A percentile compares a stretch with the other conserved stretches of the same genome.
phyloP scores from a whole-genome alignment of 2,888 invertebrate genomes.

The Timandra comae region DNA sequence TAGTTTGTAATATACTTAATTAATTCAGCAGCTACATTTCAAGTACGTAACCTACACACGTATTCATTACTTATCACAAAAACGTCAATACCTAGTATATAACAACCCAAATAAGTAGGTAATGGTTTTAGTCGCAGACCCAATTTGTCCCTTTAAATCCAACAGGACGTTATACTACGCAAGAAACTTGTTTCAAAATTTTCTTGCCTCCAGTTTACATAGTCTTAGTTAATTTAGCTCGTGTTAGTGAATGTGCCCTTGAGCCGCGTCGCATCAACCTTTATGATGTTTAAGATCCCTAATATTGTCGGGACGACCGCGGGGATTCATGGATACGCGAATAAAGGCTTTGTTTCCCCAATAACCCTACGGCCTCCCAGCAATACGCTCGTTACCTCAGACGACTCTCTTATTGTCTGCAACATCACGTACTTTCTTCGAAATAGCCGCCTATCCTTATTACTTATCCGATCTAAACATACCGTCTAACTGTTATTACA shows the following conservation, averaged over 20 bases:
- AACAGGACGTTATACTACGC: too few species aligned
- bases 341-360: constrained; percentile 30
- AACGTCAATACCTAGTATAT: too few species aligned
- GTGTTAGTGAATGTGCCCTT: constrained; percentile 13
- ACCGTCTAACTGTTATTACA: constrained; percentile 27
- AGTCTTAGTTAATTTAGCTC: constrained; percentile 7
- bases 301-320: constrained; percentile 30
- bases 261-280: constrained; percentile 21
- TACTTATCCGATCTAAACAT: constrained; percentile 31
- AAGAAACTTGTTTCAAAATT: not conserved
- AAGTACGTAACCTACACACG: too few species aligned
- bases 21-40: too few species aligned
- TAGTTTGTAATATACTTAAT: too few species aligned
- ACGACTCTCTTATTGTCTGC: constrained; percentile 35
- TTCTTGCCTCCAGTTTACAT: not conserved
- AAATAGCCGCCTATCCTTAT: constrained; percentile 27
- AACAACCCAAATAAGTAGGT: too few species aligned
- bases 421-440: constrained; percentile 30
- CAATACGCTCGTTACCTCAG: constrained; percentile 32
- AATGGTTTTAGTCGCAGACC: too few species aligned
- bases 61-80: too few species aligned
- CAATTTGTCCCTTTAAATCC: too few species aligned
- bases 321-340: constrained; percentile 30
- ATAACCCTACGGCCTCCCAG: constrained; percentile 26
- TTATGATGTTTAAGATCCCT: constrained; percentile 28